phyloP scores from a whole-genome alignment of 2,797 vertebrate genomes.

The Remorina albescens region DNA sequence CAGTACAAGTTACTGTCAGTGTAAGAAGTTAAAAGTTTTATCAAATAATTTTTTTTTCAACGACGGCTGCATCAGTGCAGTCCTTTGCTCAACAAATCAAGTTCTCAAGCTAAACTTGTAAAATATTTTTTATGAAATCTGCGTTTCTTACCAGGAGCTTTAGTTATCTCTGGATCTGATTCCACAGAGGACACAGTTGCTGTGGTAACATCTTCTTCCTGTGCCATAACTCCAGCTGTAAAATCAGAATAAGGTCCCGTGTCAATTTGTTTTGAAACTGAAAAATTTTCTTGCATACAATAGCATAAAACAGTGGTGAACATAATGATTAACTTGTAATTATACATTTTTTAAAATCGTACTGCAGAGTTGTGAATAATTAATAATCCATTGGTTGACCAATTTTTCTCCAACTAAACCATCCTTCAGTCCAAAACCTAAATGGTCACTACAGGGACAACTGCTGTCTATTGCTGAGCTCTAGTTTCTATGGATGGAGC shows the following conservation, averaged over 20 bases:
- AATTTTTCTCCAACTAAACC: conserved; percentile 42
- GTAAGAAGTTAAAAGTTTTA: neutral
- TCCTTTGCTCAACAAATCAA: neutral
- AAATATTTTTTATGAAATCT: neutral
- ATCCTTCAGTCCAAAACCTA: neutral
- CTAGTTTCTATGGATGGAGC: neutral
- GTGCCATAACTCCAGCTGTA: conserved; percentile 54
- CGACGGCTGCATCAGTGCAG: neutral
- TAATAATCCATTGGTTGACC: conserved; percentile 22
- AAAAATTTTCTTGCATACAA: neutral
- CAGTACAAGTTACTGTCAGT: neutral
- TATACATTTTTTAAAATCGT: neutral
- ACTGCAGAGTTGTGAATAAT: conserved; percentile 12
- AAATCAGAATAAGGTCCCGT: conserved; percentile 20
- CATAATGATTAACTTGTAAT: no score
- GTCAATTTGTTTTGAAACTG: neutral
- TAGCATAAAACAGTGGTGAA: neutral
- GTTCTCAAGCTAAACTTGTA: no score
- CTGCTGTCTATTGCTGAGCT: neutral
- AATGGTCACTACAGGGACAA: conserved; percentile 29
- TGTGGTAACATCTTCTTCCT: conserved; percentile 18
- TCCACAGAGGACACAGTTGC: accelerated
- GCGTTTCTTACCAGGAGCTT: conserved; percentile 54
- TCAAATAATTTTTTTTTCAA: neutral
- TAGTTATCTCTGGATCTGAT: neutral